Evolutionary conservation across 2,113 vertebrate genomes (phyloP), one percentile per base, ranked within the genome.

Genomic region (Thomomys bottae): DNA sequence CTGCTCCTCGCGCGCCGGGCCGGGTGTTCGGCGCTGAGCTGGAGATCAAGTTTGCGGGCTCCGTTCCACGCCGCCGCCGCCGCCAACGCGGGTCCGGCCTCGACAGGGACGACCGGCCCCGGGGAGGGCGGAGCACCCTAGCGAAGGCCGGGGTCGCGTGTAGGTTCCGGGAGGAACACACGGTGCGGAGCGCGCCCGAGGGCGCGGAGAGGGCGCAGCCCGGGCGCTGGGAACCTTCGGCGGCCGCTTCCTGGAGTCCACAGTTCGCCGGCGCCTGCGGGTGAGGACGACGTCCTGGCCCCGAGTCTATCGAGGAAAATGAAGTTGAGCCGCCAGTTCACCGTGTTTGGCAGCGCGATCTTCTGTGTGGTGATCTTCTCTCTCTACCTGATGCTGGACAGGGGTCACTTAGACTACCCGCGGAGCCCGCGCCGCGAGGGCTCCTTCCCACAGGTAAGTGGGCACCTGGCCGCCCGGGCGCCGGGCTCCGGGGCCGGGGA

Each of bases 321-420:
- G 98, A 98, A 98, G 98, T 98, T 98, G 71, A 98, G 98, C 95
- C 97, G 98, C 75, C 98, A 98, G 95, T 98, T 98, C 94, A 98
- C 98, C 28, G 97, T 98, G 83, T 98, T 98, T 77, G 98, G 98
- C 94, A 98, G 98, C 95, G 98, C 98, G 66, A 96, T 98, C 81
- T 98, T 98, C 94, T 98, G 98, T 75, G 98, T 98, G 72, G 98
- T 98, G 57, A 98, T 98, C 81, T 98, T 98, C 94, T 98, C 98
- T 7, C 95, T 98, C 54, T 98, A 98, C 94, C 95, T 98, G 94
- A 98, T 98, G 98, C 97, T 98, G 96, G 98, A 98, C 96, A 97
- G 98, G 49, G 98, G 98, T 42, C 98, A 98, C 96, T 93, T 98
- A 64, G 98, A 98, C 88, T 97, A 98, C 38, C 97, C 97, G 42